Evolutionary conservation across 2,888 invertebrate genomes (phyloP).

Genomic region (Octodonta nipae): DNA sequence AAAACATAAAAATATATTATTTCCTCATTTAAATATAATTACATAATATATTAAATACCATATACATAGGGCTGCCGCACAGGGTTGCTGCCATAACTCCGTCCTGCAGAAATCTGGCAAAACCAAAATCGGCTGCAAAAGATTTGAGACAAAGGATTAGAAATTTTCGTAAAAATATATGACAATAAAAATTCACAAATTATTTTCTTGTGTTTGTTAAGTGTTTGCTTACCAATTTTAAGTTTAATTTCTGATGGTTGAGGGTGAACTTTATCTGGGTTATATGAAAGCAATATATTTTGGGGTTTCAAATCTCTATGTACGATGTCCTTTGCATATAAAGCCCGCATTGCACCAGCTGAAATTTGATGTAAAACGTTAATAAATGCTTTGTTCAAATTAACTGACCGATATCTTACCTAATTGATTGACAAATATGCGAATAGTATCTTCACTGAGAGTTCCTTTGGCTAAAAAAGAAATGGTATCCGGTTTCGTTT

Average conservation of each 20-base stretch:
- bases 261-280: constrained; percentile 49
- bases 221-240: constrained; percentile 66
- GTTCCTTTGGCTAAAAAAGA: constrained; percentile 66
- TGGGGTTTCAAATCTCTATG: constrained; percentile 99
- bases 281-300: constrained; percentile 91
- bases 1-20: constrained; percentile 1
- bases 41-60: constrained; percentile 50
- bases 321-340: constrained; percentile 94
- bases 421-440: constrained; percentile 86
- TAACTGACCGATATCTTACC: constrained; percentile 39
- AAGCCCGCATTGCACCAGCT: constrained; percentile 95
- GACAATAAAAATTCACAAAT: constrained; percentile 4
- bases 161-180: background rate
- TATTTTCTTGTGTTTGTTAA: background rate
- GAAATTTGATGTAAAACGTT: too few relatives aligned
- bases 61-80: constrained; percentile 99
- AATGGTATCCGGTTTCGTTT: background rate
- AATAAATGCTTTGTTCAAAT: background rate
- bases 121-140: constrained; percentile 89
- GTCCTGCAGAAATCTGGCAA: constrained; percentile 94
- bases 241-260: constrained; percentile 76
- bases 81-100: constrained; percentile 99
- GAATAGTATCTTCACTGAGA: constrained; percentile 92
- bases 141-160: background rate
- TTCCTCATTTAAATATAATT: background rate